Conservation (phyloP, 2,113 vertebrate species). For the Sakesphorus luctuosus region DNA sequence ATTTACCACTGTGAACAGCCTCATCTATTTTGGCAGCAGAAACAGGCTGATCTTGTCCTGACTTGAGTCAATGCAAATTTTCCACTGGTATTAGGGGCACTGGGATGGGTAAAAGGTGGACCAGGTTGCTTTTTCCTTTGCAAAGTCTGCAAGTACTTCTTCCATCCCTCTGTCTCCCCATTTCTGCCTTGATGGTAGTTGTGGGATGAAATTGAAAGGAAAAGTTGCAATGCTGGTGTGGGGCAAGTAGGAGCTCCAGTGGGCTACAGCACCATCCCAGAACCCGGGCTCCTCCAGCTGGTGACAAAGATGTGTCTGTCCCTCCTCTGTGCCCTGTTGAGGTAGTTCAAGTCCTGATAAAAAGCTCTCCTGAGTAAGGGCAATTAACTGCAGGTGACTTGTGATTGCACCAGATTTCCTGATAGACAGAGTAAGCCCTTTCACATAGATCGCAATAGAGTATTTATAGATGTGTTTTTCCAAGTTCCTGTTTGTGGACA, state of each 20-base stretch:
- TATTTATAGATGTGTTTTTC: not conserved
- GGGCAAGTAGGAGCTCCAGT: rapidly evolving
- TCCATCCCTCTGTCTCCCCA: not conserved
- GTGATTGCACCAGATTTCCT: not conserved
- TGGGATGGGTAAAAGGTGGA: not conserved
- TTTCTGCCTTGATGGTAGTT: not conserved
- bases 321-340: not conserved
- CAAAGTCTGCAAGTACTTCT: not conserved
- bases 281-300: not conserved
- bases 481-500: not conserved
- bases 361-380: not conserved
- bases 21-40: not conserved
- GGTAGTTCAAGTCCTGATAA: not conserved
- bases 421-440: not conserved
- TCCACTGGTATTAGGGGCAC: not conserved
- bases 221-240: not conserved
- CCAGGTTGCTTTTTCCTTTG: not conserved
- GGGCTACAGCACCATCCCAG: not conserved
- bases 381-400: not conserved
- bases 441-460: not conserved
- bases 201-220: not conserved
- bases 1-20: not conserved
- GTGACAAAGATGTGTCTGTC: rapidly evolving
- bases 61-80: not conserved
- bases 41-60: not conserved